Conservation (phyloP, 2,888 invertebrate genomes). For the Stomorhina lunata region DNA sequence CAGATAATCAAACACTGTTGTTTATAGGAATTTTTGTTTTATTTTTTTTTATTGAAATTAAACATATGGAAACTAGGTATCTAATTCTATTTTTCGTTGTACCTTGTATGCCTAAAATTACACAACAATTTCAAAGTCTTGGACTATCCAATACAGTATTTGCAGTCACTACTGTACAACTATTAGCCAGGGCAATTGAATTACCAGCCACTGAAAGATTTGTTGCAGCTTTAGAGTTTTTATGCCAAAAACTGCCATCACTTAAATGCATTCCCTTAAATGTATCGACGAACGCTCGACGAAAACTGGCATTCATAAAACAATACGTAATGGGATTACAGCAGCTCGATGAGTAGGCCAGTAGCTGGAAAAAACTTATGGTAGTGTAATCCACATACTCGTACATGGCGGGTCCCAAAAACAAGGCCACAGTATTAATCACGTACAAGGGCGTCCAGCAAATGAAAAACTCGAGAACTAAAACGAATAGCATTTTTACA, state of each 20-base stretch:
- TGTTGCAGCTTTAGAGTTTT: constrained; percentile 68
- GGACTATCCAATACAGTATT: constrained; percentile 74
- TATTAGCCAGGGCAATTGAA: constrained; percentile 74
- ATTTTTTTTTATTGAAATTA: background rate
- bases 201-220: constrained; percentile 72
- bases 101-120: background rate
- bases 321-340: constrained; percentile 96
- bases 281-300: constrained; percentile 88
- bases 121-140: constrained; percentile 69
- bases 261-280: constrained; percentile 81
- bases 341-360: constrained; percentile 91
- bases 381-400: constrained; percentile 86
- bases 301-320: constrained; percentile 94
- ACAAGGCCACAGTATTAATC: constrained; percentile 87
- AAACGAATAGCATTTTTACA: constrained; percentile 93
- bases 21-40: too few species aligned
- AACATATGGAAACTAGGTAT: too few species aligned
- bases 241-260: constrained; percentile 70
- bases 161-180: constrained; percentile 72
- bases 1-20: too few species aligned
- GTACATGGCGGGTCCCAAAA: constrained; percentile 86
- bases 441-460: constrained; percentile 94
- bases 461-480: constrained; percentile 93
- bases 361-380: constrained; percentile 86
- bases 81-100: constrained; percentile 2